Base-by-base conservation (phyloP, 2,113 vertebrate genomes). In the Leptobrachium ailaonicum region DNA sequence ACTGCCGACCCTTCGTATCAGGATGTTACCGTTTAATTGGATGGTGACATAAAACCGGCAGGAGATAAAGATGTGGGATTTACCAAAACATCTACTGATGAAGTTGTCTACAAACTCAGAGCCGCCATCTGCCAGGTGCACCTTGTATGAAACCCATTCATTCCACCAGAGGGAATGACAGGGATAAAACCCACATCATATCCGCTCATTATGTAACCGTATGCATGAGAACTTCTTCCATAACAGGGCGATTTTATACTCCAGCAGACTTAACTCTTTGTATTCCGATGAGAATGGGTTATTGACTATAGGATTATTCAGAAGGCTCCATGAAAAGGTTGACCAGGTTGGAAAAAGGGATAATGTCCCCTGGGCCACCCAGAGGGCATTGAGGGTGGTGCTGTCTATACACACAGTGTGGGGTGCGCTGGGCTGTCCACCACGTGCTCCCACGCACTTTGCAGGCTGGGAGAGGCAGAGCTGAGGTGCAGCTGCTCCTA, bases 131-230 rank as follows among this genome's bases (percentile, higher is more conserved):
- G 69, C 67, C 69, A 72, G 77, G 77, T 79, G 68, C 68, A 40
- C 47, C 47, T 58, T 66, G 58, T 53, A 41, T 40, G 64, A 64
- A 32, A 41, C 42, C 75, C 50, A 77, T 53, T 42, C 14, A 70
- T 77, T 77, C 76, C 76, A 43, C 60, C 40, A 62, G 47, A 77
- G 66, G 76, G 70, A 77, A 77, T 77, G 50, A 71, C 50, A 44
- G 66, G 53, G 60, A 62, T 77, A 70, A 77, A 77, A 40, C 41
- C 66, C 43, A 53, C 8, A 77, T 77, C 14, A 20, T 70, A 70
- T 58, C 76, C 76, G 62, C 67, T 67, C 76, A 2, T 60, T 60
- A 60, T 14, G 13, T 60, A 4, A 77, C 75, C 41, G 50, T 68
- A 77, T 68, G 62, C 58, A 53, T 41, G 43, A 69, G 66, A 69